Conservation (phyloP, 1,140 invertebrate species). For the Drosophila pachea region DNA sequence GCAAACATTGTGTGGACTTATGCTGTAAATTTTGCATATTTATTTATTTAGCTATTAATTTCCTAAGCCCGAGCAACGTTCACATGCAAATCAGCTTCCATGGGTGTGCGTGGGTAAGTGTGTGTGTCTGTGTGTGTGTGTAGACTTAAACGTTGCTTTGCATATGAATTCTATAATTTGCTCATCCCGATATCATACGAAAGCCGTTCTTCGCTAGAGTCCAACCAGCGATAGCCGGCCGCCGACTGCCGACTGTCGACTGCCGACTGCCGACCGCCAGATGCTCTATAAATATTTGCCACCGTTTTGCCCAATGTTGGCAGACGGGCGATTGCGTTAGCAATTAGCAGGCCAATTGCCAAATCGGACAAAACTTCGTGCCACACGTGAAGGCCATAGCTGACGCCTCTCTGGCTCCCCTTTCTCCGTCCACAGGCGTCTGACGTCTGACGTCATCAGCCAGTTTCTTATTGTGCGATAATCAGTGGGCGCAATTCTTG, state of each 20-base stretch:
- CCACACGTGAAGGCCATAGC: neutral
- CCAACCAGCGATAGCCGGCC: neutral
- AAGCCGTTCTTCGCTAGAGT: neutral
- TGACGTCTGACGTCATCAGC: conserved; percentile 67
- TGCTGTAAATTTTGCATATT: conserved; percentile 62
- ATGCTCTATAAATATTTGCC: conserved; percentile 45
- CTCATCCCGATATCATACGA: conserved; percentile 4
- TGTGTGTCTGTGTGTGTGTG: neutral
- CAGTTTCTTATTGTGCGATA: conserved; percentile 54
- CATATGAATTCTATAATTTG: conserved; percentile 46
- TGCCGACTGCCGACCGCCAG: neutral
- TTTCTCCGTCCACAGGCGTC: conserved; percentile 11
- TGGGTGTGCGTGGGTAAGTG: neutral
- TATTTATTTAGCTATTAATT: conserved; percentile 60
- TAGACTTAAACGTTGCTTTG: conserved; percentile 34
- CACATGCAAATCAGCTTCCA: conserved; percentile 61
- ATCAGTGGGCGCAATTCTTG: conserved; percentile 58
- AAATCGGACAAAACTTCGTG: conserved; percentile 25
- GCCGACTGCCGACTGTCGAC: neutral
- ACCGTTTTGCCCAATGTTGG: conserved; percentile 36
- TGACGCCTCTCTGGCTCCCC: neutral
- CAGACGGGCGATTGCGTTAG: conserved; percentile 24
- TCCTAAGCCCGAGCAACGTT: conserved; percentile 39
- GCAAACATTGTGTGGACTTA: conserved; percentile 29
- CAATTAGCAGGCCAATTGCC: conserved; percentile 51